Conservation (phyloP, 37 sponge, comb jelly and placozoan species). For the Petrosia ficiformis region DNA sequence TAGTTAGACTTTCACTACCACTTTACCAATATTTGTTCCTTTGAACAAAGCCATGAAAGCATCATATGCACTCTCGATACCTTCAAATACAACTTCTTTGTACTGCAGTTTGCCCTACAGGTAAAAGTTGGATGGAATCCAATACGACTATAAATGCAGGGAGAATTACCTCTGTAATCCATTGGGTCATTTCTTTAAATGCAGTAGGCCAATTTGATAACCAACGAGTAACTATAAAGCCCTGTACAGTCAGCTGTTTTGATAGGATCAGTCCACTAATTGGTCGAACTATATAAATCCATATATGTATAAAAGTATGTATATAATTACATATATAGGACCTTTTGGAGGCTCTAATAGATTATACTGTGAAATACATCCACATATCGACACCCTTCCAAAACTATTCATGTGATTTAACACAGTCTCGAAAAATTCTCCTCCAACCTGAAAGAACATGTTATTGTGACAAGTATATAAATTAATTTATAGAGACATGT, state of each 20-base stretch:
- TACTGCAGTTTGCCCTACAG: constrained; percentile 62
- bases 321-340: too few relatives aligned
- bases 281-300: neutral
- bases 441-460: constrained; percentile 67
- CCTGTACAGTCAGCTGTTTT: constrained; percentile 69
- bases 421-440: constrained; percentile 71
- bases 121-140: too few relatives aligned
- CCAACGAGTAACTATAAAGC: constrained; percentile 62
- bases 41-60: constrained; percentile 70
- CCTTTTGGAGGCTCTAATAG: constrained; percentile 7
- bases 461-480: neutral
- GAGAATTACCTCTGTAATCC: constrained; percentile 82
- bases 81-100: constrained; percentile 56
- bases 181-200: constrained; percentile 47
- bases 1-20: constrained; percentile 66
- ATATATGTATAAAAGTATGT: too few relatives aligned
- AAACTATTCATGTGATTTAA: constrained; percentile 63
- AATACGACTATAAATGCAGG: constrained; percentile 27
- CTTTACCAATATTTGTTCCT: constrained; percentile 65
- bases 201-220: constrained; percentile 44
- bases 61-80: constrained; percentile 81
- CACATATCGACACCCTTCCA: constrained; percentile 80
- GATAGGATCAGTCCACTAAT: constrained; percentile 33
- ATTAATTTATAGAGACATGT: neutral
- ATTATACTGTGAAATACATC: constrained; percentile 79